Evolutionary conservation across 2,888 invertebrate species (phyloP).

Genomic region (Adelognathus sp.): DNA sequence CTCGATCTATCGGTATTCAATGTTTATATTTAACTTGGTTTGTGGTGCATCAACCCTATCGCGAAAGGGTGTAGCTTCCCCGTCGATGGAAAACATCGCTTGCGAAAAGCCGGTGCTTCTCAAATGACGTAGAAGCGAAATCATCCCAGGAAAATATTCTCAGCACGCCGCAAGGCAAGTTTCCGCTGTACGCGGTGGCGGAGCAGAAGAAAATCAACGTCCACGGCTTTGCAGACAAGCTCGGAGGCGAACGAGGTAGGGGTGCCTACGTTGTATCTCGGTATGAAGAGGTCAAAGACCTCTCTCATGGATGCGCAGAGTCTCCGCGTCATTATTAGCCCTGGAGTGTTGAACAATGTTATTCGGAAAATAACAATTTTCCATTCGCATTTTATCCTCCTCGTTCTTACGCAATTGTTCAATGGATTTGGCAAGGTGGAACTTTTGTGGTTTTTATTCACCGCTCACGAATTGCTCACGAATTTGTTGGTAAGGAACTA

Average conservation of each 20-base stretch:
- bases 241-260: not conserved
- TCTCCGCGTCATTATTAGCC: not conserved
- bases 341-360: not conserved
- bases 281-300: conserved; percentile 30
- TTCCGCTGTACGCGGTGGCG: not conserved
- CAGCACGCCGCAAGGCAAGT: not conserved
- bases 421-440: not conserved
- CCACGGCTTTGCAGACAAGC: not conserved
- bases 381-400: not conserved
- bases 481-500: too few relatives aligned
- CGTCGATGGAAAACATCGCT: conserved; percentile 33
- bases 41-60: not conserved
- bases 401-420: not conserved
- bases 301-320: not conserved
- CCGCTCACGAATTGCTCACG: too few relatives aligned
- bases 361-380: conserved; percentile 1
- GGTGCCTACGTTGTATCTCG: not conserved
- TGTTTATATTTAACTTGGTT: conserved; percentile 12
- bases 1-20: not conserved
- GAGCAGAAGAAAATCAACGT: conserved; percentile 19
- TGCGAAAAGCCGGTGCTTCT: not conserved
- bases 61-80: not conserved
- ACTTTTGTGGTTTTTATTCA: not conserved
- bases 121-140: too few relatives aligned
- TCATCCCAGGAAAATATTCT: conserved; percentile 30